Evolutionary conservation across 2,888 invertebrate genomes (phyloP), one percentile per base, ranked within the genome.

Genomic region (Lasioglossum zephyrum): DNA sequence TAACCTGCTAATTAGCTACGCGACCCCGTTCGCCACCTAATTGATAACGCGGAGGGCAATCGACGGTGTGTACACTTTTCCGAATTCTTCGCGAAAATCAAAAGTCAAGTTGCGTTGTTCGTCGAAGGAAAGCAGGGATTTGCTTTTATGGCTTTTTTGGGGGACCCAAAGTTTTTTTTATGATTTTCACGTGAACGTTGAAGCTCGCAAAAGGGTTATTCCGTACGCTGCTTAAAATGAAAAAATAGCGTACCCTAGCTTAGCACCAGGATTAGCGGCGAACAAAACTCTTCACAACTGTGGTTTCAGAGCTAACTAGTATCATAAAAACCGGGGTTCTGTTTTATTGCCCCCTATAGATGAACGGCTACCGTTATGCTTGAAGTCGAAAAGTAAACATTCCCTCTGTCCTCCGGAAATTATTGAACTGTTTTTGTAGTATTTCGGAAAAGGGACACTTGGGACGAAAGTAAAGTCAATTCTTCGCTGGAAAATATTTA

Each of bases 281-380:
- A 63, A 73, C 44, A 47, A 26, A 9, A 57, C 11, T 44, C 60
- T 86, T 92, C 92, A 92, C 41, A 88, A 88, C 87, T 90, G 92
- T 80, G 92, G 92, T 92, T 91, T 82, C 69, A 76, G 87, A 88
- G 91, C 85, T 91, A 92, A 92, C 88, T 88, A 91, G 91, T 69
- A 44, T 79, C 74, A 74, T 88, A 87, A 90, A 87, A 31, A 31
- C 31, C 78, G 85, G 63, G 84, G 53, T 66, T 60, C 49, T 11
- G n/a, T 87, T 91, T 89, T 90, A 89, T 89, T 85, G 31, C 31
- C 31, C 31, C 31, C 31, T 31, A 31, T 31, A 31, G 31, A 31
- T 31, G 31, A 31, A 31, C 31, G 31, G 41, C 79, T 79, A 83
- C 79, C 85, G 66, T 79, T 81, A 70, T 75, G 5, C 26, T 22